Conservation (phyloP, 2,797 vertebrate genomes). For the Orientallactaga sibirica region DNA sequence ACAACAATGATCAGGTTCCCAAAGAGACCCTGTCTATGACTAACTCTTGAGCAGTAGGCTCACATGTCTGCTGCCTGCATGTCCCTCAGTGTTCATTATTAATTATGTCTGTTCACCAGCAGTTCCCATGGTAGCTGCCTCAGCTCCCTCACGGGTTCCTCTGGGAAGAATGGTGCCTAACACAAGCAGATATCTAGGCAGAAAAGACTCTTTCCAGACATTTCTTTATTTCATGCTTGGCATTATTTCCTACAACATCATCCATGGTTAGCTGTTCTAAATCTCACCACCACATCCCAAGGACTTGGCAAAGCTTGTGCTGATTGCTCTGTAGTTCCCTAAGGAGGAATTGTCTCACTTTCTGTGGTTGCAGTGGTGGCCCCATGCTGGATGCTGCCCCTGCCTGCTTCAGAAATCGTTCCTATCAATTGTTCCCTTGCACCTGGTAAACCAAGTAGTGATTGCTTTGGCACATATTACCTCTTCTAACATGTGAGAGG, state of each 20-base stretch:
- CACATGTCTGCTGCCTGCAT: background rate
- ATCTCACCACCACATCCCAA: background rate
- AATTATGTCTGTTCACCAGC: background rate
- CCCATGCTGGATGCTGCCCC: background rate
- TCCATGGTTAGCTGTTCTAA: background rate
- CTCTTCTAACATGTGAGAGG: background rate
- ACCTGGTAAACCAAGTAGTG: background rate
- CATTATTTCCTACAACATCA: background rate
- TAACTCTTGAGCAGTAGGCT: too few relatives aligned
- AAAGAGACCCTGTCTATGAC: too few relatives aligned
- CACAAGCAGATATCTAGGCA: background rate
- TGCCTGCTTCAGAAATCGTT: background rate
- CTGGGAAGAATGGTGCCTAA: background rate
- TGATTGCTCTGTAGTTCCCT: accelerated
- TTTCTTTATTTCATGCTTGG: too few relatives aligned
- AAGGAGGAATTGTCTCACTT: background rate
- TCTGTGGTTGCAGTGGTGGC: background rate
- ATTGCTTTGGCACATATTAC: background rate
- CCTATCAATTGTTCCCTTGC: accelerated
- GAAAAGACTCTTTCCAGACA: background rate
- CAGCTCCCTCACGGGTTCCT: too few relatives aligned
- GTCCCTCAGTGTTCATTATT: background rate
- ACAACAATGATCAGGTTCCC: too few relatives aligned
- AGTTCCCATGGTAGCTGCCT: background rate
- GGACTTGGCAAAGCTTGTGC: background rate